Conservation (phyloP, 2,888 invertebrate species). For the Metellina segmentata region DNA sequence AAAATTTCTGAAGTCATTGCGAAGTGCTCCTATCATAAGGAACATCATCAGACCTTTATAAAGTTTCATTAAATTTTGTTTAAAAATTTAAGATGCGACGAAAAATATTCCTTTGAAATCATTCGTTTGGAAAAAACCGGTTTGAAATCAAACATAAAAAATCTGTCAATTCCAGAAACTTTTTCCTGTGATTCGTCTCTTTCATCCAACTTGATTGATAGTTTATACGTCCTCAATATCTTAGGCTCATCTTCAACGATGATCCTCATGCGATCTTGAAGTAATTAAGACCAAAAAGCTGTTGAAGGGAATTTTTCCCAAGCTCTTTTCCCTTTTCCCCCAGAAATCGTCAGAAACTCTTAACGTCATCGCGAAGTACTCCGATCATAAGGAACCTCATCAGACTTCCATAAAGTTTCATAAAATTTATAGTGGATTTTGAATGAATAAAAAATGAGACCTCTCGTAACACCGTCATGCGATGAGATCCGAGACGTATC, state of each 20-base stretch:
- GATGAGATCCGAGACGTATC: too few species aligned
- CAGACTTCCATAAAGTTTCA: conserved; percentile 27
- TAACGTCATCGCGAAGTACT: neutral
- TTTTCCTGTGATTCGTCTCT: neutral
- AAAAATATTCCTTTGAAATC: neutral
- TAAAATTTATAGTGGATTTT: conserved; percentile 23
- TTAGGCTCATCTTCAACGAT: neutral
- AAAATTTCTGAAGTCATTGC: too few species aligned
- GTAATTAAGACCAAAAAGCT: conserved; percentile 30
- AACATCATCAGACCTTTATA: too few species aligned
- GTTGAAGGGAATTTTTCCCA: neutral
- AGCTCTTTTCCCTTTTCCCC: neutral
- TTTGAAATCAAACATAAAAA: neutral
- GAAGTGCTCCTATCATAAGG: too few species aligned
- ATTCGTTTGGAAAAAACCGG: neutral
- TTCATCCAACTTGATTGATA: conserved; percentile 36
- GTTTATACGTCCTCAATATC: conserved; percentile 27
- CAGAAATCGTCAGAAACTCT: neutral
- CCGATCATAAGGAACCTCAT: conserved; percentile 17
- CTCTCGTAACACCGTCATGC: neutral
- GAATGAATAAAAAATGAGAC: conserved; percentile 24
- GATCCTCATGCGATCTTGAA: conserved; percentile 1
- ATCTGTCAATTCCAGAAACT: neutral
- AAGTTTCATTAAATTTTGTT: too few species aligned
- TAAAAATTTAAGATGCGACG: too few species aligned